A percentile compares a stretch with the other conserved stretches of the same genome.
Conservation (phyloP, 2,888 invertebrate genomes). For the Plagodis dolabraria region DNA sequence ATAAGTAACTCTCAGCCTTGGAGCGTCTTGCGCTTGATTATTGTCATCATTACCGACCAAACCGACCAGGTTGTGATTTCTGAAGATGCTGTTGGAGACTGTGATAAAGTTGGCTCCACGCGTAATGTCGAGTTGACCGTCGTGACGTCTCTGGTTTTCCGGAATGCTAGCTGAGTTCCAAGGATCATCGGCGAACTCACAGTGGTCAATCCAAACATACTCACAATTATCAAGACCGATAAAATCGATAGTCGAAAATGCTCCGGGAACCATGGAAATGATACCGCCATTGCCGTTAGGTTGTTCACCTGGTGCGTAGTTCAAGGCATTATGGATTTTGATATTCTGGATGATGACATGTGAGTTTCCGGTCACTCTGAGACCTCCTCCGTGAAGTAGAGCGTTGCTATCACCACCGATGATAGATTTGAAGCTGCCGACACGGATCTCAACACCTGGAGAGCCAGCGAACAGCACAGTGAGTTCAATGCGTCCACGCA, state of each 20-base stretch:
- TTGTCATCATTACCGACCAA: slow-evolving; percentile 19
- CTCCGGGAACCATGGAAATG: slow-evolving; percentile 14
- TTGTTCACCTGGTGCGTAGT: slow-evolving; percentile 27
- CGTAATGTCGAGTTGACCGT: slow-evolving; percentile 21
- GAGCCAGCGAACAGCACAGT: slow-evolving; percentile 15
- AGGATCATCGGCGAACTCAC: slow-evolving; percentile 27
- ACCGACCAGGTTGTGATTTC: slow-evolving; percentile 20
- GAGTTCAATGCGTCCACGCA: slow-evolving; percentile 31
- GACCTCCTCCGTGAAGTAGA: slow-evolving; percentile 27
- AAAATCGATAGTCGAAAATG: slow-evolving; percentile 20
- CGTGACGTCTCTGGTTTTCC: slow-evolving; percentile 17
- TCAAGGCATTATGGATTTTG: slow-evolving; percentile 26
- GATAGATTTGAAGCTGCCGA: slow-evolving; percentile 22
- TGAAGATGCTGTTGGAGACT: slow-evolving; percentile 23
- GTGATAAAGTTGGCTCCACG: slow-evolving; percentile 14
- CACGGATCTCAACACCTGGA: slow-evolving; percentile 19
- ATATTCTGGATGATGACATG: slow-evolving; percentile 27
- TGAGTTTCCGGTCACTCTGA: background rate
- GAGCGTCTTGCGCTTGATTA: background rate
- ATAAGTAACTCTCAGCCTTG: slow-evolving; percentile 14
- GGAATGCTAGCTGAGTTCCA: slow-evolving; percentile 14
- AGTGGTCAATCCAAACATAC: slow-evolving; percentile 22
- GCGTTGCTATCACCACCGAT: slow-evolving; percentile 21
- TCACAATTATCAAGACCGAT: slow-evolving; percentile 7
- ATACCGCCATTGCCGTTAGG: slow-evolving; percentile 32